Percentiles rank a stretch among this genome's conserved stretches.
Evolutionary conservation across 2,888 invertebrate species (phyloP).

Genomic region (Drosophila percnosoma): DNA sequence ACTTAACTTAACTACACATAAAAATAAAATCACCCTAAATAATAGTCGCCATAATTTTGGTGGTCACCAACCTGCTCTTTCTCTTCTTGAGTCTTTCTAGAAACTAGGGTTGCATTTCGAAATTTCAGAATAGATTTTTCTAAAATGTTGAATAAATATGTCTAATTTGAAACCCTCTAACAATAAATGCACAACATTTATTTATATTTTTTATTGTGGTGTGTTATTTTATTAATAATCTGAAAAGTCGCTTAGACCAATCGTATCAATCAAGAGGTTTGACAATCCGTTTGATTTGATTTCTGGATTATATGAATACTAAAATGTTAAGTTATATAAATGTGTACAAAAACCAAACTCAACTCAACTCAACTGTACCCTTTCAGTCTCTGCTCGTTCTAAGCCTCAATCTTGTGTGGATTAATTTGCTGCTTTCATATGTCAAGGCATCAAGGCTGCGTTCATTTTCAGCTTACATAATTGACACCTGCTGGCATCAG

Average conservation of each 20-base stretch:
- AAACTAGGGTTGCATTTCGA: neutral
- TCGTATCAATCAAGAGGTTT: neutral
- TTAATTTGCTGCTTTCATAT: conserved; percentile 57
- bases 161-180: too few species aligned
- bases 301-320: neutral
- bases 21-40: neutral
- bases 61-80: too few species aligned
- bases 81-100: neutral
- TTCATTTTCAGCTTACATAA: conserved; percentile 43
- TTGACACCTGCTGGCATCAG: conserved; percentile 59
- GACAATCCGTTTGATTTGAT: neutral
- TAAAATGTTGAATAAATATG: neutral
- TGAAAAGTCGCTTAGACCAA: neutral
- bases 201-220: neutral
- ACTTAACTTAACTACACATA: neutral
- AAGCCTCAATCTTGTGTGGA: conserved; percentile 37
- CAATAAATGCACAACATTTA: too few species aligned
- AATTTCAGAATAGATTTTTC: neutral
- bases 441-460: conserved; percentile 29
- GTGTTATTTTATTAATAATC: neutral
- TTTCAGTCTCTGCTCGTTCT: neutral
- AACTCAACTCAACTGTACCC: neutral
- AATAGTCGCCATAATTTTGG: neutral
- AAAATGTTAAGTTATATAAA: too few species aligned
- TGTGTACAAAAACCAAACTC: neutral